Evolutionary conservation across 1,140 invertebrate species (phyloP).

Genomic region (Trichonephila clavipes): DNA sequence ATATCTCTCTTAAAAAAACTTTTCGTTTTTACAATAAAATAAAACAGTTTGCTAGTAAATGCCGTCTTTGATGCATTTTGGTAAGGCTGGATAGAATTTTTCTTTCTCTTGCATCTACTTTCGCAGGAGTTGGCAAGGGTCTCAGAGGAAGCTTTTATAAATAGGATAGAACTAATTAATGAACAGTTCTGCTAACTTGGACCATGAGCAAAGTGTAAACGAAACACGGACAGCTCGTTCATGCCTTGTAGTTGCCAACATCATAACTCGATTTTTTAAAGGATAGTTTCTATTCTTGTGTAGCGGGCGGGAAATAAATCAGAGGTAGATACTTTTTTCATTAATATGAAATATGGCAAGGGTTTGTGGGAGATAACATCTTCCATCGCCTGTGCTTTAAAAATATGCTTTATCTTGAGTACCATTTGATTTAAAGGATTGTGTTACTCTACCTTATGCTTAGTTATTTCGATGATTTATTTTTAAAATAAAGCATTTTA

Average conservation of each 20-base stretch:
- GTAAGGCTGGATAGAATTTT: slow-evolving; percentile 34
- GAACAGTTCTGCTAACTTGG: slow-evolving; percentile 73
- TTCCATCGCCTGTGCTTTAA: neutral
- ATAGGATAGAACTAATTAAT: slow-evolving; percentile 76
- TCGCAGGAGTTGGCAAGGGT: slow-evolving; percentile 57
- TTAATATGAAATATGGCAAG: slow-evolving; percentile 25
- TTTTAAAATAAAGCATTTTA: no score
- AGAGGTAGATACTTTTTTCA: neutral
- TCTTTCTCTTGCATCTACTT: slow-evolving; percentile 47
- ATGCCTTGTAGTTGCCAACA: slow-evolving; percentile 28
- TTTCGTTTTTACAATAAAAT: neutral
- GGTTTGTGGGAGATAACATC: neutral
- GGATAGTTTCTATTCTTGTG: slow-evolving; percentile 67
- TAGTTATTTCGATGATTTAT: no score
- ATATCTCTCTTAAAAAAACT: neutral
- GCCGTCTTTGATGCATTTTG: neutral
- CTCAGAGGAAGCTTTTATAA: slow-evolving; percentile 67
- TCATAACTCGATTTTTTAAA: slow-evolving; percentile 70
- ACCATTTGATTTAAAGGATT: neutral
- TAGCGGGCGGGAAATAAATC: slow-evolving; percentile 44
- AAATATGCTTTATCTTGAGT: neutral
- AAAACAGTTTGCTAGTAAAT: slow-evolving; percentile 27
- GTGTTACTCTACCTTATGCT: neutral
- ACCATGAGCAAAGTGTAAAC: slow-evolving; percentile 65
- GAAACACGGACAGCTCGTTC: slow-evolving; percentile 59